Base-by-base conservation (phyloP, 2,113 vertebrate species). In the Puffinus mauretanicus region DNA sequence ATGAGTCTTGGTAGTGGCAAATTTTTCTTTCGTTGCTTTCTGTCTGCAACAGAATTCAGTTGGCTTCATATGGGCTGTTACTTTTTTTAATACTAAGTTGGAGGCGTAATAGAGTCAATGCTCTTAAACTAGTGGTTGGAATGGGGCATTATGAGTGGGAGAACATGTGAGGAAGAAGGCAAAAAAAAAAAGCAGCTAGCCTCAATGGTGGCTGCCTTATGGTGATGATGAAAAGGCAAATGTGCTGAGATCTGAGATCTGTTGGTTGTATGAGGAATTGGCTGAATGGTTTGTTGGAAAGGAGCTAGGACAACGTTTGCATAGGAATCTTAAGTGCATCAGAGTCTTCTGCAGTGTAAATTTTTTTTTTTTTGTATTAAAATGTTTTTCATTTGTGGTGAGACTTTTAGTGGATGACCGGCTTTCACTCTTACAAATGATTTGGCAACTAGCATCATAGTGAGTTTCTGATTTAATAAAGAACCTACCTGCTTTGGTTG, bases 391-490 rank as follows among this genome's bases (percentile, higher is more conserved):
- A 30, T 87, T 49, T 87, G 49, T 85, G 16, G 9, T 40, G 36
- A 64, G 49, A 47, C 25, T 82, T 77, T 7, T 46, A 76, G 40
- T 60, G 52, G n/a, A 65, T 67, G 8, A 66, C 10, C 57, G 47
- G 32, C 66, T 95, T 95, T 57, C 22, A 64, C 7, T 82, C 40
- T 76, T 71, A 19, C 1, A 78, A 26, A 66, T 64, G 0, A 65
- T 67, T 72, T 85, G 51, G 11, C 71, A 79, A 2, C 83, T 51
- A 70, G n/a, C 29, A 47, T 61, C 11, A 20, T 16, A 61, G 9
- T 64, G n/a, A 80, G 16, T 75, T 95, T 86, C 76, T 52, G 13
- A 57, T 92, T 64, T 87, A 55, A 51, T 55, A 21, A 86, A 78
- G 38, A 62, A 52, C 22, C 2, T 84, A 75, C 5, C 17, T 36